Conservation (phyloP, 2,797 vertebrate species). For the Sebastes elongatus region DNA sequence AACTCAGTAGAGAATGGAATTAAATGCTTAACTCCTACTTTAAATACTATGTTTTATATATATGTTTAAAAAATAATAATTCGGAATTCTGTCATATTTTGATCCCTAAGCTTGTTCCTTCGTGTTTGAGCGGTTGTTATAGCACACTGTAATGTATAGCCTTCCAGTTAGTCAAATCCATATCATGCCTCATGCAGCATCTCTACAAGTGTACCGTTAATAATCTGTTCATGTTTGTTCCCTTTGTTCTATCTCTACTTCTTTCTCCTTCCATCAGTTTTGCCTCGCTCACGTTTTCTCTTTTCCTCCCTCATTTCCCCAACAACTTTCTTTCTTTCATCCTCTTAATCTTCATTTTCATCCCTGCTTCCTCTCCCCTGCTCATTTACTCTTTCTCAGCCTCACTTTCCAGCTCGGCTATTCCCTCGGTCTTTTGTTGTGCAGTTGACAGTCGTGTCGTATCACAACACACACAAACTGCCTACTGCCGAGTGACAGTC, state of each 20-base stretch:
- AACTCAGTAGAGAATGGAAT: no score
- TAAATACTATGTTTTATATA: background rate
- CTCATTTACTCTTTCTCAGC: background rate
- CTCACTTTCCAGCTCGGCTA: background rate
- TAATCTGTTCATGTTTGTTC: background rate
- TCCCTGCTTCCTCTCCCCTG: background rate
- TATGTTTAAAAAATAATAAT: background rate
- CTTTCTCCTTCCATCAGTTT: background rate
- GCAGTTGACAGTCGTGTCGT: slow-evolving; percentile 9
- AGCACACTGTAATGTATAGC: background rate
- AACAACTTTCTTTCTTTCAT: no score
- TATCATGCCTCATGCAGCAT: background rate
- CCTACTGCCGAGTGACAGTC: slow-evolving; percentile 13
- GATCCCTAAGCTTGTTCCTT: background rate
- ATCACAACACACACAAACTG: slow-evolving; percentile 5
- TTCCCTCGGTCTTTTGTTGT: slow-evolving; percentile 40
- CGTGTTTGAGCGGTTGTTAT: rapidly evolving
- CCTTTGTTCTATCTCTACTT: background rate
- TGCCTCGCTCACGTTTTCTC: background rate
- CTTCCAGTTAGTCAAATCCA: background rate
- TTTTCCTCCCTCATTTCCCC: background rate
- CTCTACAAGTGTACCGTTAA: background rate
- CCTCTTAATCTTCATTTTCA: background rate
- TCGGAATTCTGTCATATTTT: no score
- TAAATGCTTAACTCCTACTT: no score